A percentile compares a stretch with the other conserved stretches of the same genome.
Evolutionary conservation across 2,888 invertebrate species (phyloP).

Genomic region (Dynastes maya): DNA sequence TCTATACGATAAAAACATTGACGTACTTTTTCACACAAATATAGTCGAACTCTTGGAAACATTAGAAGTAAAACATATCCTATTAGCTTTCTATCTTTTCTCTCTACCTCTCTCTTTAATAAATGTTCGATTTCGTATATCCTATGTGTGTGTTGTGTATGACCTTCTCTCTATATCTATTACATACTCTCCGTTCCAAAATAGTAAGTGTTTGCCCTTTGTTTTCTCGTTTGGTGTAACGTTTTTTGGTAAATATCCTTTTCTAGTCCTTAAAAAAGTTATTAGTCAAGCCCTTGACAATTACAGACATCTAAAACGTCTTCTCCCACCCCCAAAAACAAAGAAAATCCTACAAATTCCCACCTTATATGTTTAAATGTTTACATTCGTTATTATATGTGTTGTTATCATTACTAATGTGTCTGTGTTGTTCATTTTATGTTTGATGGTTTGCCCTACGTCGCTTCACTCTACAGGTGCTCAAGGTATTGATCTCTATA

Average conservation of each 20-base stretch:
- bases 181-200: background rate
- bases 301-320: background rate
- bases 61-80: constrained; percentile 1
- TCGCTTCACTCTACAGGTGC: constrained; percentile 72
- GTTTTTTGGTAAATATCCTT: too few species aligned
- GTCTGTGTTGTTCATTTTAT: constrained; percentile 71
- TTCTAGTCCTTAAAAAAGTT: background rate
- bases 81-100: background rate
- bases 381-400: constrained; percentile 36
- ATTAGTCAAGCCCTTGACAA: background rate
- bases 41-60: too few species aligned
- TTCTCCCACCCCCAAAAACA: background rate
- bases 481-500: constrained; percentile 70
- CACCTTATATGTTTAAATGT: constrained; percentile 47
- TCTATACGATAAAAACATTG: too few species aligned
- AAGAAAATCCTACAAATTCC: background rate
- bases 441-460: constrained; percentile 70
- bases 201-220: constrained; percentile 15
- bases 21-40: too few species aligned
- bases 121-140: background rate
- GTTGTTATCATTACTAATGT: constrained; percentile 65
- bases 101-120: background rate
- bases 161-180: constrained; percentile 9
- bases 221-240: constrained; percentile 15
- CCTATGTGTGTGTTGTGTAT: constrained; percentile 14